Conservation (phyloP, 2,797 vertebrate genomes). For the Notoglanidium macrostoma region DNA sequence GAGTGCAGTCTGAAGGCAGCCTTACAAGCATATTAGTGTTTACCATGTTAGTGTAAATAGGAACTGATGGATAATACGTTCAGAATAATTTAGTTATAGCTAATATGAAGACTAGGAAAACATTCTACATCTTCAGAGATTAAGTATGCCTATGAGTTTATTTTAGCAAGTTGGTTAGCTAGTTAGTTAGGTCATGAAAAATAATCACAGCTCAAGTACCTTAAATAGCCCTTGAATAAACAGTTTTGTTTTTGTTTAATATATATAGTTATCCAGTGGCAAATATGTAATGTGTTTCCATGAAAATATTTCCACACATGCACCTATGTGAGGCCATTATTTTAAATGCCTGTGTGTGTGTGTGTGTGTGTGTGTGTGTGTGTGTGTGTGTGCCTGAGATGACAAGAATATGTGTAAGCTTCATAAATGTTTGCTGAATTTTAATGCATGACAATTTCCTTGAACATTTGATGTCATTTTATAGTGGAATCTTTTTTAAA, state of each 20-base stretch:
- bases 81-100: neutral
- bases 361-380: no score
- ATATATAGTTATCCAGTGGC: neutral
- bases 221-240: neutral
- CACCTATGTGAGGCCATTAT: neutral
- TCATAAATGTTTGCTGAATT: neutral
- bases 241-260: neutral
- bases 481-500: neutral
- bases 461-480: neutral
- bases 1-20: neutral
- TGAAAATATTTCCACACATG: neutral
- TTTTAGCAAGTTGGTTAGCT: neutral
- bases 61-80: neutral
- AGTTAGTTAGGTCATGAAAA: neutral
- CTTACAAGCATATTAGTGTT: neutral
- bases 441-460: neutral
- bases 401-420: neutral
- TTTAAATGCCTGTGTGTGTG: no score
- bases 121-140: neutral
- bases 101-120: neutral
- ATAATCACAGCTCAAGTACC: neutral
- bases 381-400: neutral
- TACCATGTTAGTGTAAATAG: neutral
- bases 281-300: neutral
- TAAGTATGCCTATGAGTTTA: neutral